Evolutionary conservation across 2,113 vertebrate species (phyloP).

Genomic region (Clarias gariepinus): DNA sequence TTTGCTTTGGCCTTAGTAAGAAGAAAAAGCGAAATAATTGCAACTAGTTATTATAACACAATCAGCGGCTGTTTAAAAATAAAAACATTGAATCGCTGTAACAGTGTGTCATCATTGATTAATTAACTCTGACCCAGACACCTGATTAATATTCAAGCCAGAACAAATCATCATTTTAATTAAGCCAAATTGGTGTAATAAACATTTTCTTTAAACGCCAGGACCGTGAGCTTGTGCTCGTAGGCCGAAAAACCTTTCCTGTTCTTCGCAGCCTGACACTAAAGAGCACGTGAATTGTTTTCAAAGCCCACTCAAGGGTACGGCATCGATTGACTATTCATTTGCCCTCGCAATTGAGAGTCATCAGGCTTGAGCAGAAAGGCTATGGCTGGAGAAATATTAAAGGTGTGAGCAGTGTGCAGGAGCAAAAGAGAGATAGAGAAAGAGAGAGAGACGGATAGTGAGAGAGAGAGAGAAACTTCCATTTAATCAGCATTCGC

Average conservation of each 20-base stretch:
- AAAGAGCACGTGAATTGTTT: conserved; percentile 24
- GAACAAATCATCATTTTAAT: not conserved
- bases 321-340: conserved; percentile 35
- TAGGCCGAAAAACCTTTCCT: not conserved
- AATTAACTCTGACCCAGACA: not conserved
- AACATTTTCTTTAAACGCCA: not conserved
- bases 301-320: conserved; percentile 21
- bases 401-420: conserved; percentile 1
- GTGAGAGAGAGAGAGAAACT: not conserved
- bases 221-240: not conserved
- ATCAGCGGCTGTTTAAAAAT: not conserved
- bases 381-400: conserved; percentile 24
- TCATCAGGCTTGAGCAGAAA: conserved; percentile 10
- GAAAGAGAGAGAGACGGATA: not conserved
- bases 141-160: not conserved
- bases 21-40: not conserved
- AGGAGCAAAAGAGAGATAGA: not conserved
- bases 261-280: not conserved
- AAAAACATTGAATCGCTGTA: not conserved
- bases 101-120: not conserved
- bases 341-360: conserved; percentile 10
- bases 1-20: not conserved
- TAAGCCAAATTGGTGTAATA: not conserved
- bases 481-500: conserved; percentile 46
- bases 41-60: not conserved